Percentiles rank a stretch among this genome's conserved stretches.
Evolutionary conservation across 1,140 invertebrate genomes (phyloP).

Genomic region (Oscheius sp.): DNA sequence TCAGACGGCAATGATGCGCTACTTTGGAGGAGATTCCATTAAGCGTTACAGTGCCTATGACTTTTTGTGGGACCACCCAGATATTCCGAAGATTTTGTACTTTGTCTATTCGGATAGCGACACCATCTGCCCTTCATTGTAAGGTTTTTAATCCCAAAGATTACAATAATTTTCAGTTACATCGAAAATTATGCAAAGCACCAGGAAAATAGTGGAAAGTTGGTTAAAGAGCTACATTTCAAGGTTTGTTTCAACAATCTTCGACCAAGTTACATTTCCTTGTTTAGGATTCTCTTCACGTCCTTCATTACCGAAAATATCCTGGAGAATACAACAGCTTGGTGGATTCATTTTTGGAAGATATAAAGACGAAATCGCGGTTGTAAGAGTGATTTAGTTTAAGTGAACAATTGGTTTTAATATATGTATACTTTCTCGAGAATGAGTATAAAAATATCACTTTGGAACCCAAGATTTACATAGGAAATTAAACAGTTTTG

Average conservation of each 20-base stretch:
- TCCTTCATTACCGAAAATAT: neutral
- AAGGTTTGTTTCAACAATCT: neutral
- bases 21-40: neutral
- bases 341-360: too few species aligned
- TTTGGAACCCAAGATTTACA: too few species aligned
- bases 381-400: too few species aligned
- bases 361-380: too few species aligned
- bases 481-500: too few species aligned
- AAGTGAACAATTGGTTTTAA: too few species aligned
- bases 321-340: neutral
- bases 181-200: neutral
- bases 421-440: too few species aligned
- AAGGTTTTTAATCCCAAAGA: neutral
- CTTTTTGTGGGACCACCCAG: neutral
- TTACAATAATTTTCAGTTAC: neutral
- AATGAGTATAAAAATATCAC: too few species aligned
- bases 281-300: neutral
- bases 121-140: neutral
- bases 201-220: neutral
- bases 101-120: slow-evolving; percentile 4
- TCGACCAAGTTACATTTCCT: too few species aligned
- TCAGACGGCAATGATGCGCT: neutral
- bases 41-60: neutral
- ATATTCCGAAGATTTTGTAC: neutral
- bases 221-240: neutral